Evolutionary conservation across 2,888 invertebrate genomes (phyloP).

Genomic region (Caenorhabditis parvicauda): DNA sequence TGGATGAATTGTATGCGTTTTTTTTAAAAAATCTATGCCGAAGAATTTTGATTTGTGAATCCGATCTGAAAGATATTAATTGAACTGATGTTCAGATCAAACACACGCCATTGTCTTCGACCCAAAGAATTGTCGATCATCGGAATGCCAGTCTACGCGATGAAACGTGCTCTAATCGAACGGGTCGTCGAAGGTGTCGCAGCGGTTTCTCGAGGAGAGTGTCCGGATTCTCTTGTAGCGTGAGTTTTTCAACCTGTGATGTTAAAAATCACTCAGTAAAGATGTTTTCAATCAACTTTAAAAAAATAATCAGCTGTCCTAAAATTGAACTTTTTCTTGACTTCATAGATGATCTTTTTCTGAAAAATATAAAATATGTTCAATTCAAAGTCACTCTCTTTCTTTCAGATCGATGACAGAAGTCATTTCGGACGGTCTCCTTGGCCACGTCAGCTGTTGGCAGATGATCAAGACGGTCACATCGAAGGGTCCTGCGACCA

Average conservation of each 20-base stretch:
- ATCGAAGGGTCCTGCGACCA: conserved; percentile 55
- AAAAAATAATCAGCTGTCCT: no score
- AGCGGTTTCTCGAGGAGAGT: conserved; percentile 35
- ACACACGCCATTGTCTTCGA: conserved; percentile 43
- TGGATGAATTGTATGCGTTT: no score
- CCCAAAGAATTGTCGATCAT: conserved; percentile 55
- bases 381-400: not conserved
- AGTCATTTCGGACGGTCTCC: conserved; percentile 80
- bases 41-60: no score
- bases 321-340: no score
- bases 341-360: no score
- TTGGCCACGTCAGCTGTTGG: conserved; percentile 69
- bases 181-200: conserved; percentile 60
- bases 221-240: conserved; percentile 13
- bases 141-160: conserved; percentile 57
- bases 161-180: conserved; percentile 54
- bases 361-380: not conserved
- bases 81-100: conserved; percentile 29
- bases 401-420: conserved; percentile 82
- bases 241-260: conserved; percentile 3
- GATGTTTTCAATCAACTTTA: not conserved
- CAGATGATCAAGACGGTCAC: conserved; percentile 50
- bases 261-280: not conserved
- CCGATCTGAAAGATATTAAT: no score
- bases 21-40: no score